phyloP scores from a whole-genome alignment of 92 coral and sea anemone species.

The Metridium senile region DNA sequence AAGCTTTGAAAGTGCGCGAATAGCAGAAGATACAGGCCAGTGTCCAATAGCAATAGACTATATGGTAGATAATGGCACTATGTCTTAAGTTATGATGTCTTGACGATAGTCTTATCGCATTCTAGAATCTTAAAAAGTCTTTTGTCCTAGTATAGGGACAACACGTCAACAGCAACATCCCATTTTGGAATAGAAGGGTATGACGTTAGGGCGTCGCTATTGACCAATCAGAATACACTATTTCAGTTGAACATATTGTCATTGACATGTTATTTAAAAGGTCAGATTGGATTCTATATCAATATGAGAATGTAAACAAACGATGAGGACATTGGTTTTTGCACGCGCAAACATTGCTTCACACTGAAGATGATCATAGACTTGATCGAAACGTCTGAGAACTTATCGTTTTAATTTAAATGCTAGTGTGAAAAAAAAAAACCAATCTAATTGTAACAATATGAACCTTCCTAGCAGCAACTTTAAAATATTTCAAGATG shows the following conservation, averaged over 20 bases:
- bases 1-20: constrained; percentile 29
- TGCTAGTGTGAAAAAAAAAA: too few species aligned
- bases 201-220: not conserved
- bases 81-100: constrained; percentile 1
- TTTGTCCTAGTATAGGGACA: not conserved
- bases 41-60: not conserved
- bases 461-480: too few species aligned
- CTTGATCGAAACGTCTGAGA: too few species aligned
- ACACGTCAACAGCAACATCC: not conserved
- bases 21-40: not conserved
- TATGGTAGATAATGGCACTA: not conserved
- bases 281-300: not conserved
- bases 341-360: too few species aligned
- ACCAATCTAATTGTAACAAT: too few species aligned
- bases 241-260: not conserved
- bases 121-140: constrained; percentile 2
- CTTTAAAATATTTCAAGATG: too few species aligned
- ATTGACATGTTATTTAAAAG: constrained; percentile 15
- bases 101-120: constrained; percentile 4
- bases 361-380: too few species aligned
- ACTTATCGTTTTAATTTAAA: too few species aligned
- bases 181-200: not conserved
- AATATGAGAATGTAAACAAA: constrained; percentile 16
- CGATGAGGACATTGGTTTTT: not conserved
- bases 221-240: constrained; percentile 12